These are phyloP conservation scores for Drosophila saltans DNA, from an alignment of 1,140 invertebrate genomes.

Conservation along the genomic window DNA sequence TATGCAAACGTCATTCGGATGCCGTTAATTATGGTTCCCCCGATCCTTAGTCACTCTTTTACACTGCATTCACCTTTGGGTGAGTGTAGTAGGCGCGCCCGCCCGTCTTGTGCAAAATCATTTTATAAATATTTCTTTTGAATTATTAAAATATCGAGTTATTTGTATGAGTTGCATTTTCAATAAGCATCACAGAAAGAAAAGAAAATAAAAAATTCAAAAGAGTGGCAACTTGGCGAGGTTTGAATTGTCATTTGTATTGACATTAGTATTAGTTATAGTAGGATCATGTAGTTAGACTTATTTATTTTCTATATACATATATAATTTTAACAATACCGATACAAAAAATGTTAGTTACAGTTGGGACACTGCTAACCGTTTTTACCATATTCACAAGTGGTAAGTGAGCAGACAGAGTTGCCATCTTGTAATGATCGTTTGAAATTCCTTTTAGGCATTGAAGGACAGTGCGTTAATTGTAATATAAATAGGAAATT, in stretches of 20 bases:
- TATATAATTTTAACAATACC: background rate
- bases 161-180: conserved; percentile 7
- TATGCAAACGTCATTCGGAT: conserved; percentile 65
- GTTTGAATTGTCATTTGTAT: no score
- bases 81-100: background rate
- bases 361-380: background rate
- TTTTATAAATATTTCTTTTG: conserved; percentile 19
- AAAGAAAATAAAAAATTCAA: background rate
- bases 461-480: conserved; percentile 29
- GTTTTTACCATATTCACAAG: background rate
- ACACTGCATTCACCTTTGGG: background rate
- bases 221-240: no score
- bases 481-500: background rate
- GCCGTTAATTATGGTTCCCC: conserved; percentile 57
- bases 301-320: no score
- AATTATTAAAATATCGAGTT: conserved; percentile 2
- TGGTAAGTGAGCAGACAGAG: background rate
- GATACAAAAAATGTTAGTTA: background rate
- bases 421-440: background rate
- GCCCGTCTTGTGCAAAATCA: background rate
- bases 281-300: no score
- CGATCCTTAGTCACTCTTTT: conserved; percentile 6
- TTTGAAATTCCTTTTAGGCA: background rate
- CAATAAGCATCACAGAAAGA: background rate
- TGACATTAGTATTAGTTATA: no score